phyloP scores from a whole-genome alignment of 2,797 vertebrate species.

The Liasis olivaceus region DNA sequence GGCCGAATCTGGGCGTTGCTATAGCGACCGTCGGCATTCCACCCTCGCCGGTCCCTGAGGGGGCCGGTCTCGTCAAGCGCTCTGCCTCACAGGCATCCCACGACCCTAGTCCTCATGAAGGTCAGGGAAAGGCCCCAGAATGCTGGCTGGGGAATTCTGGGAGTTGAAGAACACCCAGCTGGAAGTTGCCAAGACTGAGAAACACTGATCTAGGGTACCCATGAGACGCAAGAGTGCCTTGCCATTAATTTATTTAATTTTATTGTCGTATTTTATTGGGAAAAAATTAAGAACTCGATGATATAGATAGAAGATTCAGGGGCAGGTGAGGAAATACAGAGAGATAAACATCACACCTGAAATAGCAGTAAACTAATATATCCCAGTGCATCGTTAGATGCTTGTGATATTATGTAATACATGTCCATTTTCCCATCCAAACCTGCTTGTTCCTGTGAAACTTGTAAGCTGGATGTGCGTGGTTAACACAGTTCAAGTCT shows the following conservation, averaged over 20 bases:
- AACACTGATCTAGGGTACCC: not conserved
- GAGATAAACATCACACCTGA: not conserved
- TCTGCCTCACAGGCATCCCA: not conserved
- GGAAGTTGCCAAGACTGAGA: not conserved
- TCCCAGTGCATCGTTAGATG: too few species aligned
- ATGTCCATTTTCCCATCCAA: too few species aligned
- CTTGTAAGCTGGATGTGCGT: too few species aligned
- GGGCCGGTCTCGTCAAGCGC: not conserved
- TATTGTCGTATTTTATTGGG: not conserved
- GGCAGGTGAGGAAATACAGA: not conserved
- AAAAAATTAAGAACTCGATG: not conserved
- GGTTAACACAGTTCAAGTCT: too few species aligned
- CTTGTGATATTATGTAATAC: too few species aligned
- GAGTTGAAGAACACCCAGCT: not conserved
- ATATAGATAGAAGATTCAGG: not conserved
- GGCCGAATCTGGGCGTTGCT: slow-evolving; percentile 6
- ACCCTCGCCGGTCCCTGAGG: not conserved
- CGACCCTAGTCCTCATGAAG: not conserved
- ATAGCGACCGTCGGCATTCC: not conserved
- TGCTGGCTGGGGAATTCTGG: not conserved
- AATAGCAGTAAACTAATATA: not conserved
- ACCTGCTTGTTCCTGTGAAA: too few species aligned
- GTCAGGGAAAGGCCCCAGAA: not conserved
- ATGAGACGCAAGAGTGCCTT: not conserved
- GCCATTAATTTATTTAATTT: not conserved